Evolutionary conservation across 2,113 vertebrate species (phyloP), one percentile per base, ranked within the genome.

Genomic region (Cyanoramphus novaezelandiae): DNA sequence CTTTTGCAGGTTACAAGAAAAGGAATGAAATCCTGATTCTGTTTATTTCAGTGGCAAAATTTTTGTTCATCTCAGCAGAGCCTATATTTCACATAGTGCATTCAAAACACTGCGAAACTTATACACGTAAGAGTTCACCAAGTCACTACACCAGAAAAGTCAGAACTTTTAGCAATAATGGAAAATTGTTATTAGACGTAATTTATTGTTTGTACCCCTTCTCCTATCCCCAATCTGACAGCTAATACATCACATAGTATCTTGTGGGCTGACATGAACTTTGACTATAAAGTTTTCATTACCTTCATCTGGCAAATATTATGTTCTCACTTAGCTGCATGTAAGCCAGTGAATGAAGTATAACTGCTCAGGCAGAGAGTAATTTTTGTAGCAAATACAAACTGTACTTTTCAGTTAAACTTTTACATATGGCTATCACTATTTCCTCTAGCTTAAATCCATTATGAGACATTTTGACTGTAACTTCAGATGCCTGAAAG

Each of bases 191-290:
- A 9, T 28, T 49, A 46, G 33, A 82, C 11, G 12, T 37, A 55
- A 80, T 28, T 31, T 70, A n/a, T 16, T 70, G 25, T 39, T 82
- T 91, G 25, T 15, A 83, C 5, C n/a, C 17, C 19, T 47, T 70
- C 24, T 83, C 18, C 24, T 47, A 24, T 3, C 60, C 5, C 17
- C 17, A 57, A 15, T 46, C 49, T 28, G 13, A 15, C 75, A 78
- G 19, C 17, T 37, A 90, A 84, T 21, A 25, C 5, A 9, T 60
- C 64, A 41, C 17, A 68, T 29, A 4, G 6, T 21, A 35, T 39
- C 47, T 59, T 1, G 0, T 37, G 24, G 15, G 13, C 39, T 28
- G 39, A 68, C 9, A 19, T 0, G 1, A 60, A 33, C 29, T 41
- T 31, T 33, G 19, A 52, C 43, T 44, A 41, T 2, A 25, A 11